A percentile compares a stretch with the other conserved stretches of the same genome.
These are phyloP conservation scores for Rhipidura dahli DNA, from an alignment of 2,113 vertebrate species.

Conservation along the genomic window DNA sequence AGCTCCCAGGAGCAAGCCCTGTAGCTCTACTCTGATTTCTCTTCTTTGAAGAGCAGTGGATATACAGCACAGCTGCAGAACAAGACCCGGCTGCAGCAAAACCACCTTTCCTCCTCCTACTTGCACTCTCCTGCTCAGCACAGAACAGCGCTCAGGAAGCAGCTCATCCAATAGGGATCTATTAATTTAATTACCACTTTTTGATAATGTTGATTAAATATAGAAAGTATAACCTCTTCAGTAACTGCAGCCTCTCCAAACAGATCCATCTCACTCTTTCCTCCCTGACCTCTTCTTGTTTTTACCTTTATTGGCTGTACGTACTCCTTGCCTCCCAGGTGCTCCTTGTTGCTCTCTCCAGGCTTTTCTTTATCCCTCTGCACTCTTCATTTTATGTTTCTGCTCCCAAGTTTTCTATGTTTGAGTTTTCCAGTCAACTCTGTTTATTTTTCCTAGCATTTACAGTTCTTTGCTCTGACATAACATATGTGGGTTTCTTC, in stretches of 20 bases:
- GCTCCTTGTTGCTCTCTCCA: background rate
- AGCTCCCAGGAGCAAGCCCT: background rate
- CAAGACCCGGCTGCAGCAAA: background rate
- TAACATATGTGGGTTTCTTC: background rate
- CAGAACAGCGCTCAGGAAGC: background rate
- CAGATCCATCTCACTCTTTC: background rate
- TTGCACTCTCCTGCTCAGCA: background rate
- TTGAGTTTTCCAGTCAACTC: background rate
- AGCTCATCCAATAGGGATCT: rapidly evolving
- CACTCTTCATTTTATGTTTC: background rate
- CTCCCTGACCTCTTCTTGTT: background rate
- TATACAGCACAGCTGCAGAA: too few relatives aligned
- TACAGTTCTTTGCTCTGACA: background rate
- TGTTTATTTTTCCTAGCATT: background rate
- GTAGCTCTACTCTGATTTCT: background rate
- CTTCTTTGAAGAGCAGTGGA: background rate
- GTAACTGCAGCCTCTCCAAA: background rate
- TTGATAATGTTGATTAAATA: background rate
- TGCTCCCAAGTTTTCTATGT: background rate
- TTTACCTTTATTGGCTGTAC: background rate
- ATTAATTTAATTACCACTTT: background rate
- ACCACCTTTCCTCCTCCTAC: background rate
- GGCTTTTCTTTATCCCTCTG: background rate
- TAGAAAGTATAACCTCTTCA: background rate
- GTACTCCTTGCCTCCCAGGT: background rate